Conservation (phyloP, 1,140 invertebrate genomes). For the Argopecten irradians region DNA sequence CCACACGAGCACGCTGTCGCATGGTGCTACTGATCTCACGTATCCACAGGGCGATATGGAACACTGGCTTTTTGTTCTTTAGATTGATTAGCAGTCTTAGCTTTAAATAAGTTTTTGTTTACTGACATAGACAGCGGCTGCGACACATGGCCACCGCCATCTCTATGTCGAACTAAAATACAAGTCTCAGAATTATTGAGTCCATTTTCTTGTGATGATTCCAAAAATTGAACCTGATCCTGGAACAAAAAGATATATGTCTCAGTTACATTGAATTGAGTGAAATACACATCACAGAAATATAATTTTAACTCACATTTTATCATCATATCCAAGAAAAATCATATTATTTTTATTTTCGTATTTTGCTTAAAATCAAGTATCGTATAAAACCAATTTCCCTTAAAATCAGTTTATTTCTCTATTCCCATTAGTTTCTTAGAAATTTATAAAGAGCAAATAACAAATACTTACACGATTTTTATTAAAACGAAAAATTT, state of each 20-base stretch:
- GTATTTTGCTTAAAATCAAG: too few relatives aligned
- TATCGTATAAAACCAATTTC: too few relatives aligned
- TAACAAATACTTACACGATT: constrained; percentile 68
- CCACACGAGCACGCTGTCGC: neutral
- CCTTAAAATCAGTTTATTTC: too few relatives aligned
- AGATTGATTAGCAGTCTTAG: constrained; percentile 29
- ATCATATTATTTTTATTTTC: too few relatives aligned
- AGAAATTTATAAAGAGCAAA: too few relatives aligned
- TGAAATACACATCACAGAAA: too few relatives aligned
- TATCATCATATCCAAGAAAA: too few relatives aligned
- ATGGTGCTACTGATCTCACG: constrained; percentile 34
- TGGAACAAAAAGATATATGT: constrained; percentile 46
- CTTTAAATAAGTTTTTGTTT: constrained; percentile 42
- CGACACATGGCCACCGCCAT: constrained; percentile 27
- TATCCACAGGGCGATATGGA: constrained; percentile 46
- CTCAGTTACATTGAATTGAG: too few relatives aligned
- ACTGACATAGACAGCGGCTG: constrained; percentile 12
- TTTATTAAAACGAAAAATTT: constrained; percentile 84
- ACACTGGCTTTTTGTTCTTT: constrained; percentile 37
- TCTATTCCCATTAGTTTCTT: too few relatives aligned
- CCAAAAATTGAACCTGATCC: constrained; percentile 50
- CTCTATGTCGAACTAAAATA: constrained; percentile 55
- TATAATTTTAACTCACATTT: too few relatives aligned
- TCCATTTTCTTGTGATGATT: constrained; percentile 51
- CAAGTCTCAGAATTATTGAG: constrained; percentile 62